Base-by-base conservation (phyloP, 92 coral and sea anemone species). In the Phymanthus crucifer region DNA sequence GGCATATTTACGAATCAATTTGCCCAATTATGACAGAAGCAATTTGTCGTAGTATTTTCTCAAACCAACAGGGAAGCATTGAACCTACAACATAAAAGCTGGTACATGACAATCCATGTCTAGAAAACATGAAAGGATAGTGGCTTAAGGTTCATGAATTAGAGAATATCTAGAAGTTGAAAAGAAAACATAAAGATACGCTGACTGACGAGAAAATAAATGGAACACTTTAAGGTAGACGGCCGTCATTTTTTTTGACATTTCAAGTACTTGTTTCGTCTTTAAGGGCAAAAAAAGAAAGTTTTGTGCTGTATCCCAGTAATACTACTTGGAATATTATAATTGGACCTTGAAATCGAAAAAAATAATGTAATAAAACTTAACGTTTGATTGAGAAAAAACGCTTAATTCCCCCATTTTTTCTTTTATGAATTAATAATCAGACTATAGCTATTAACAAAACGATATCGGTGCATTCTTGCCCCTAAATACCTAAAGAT, bases 21-120 rank as follows among this genome's bases (percentile, higher is more conserved):
- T 74, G 36, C 43, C 36, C 48, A 74, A 50, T 74, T 18, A 14
- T 77, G 81, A 77, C 81, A 77, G n/a, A n/a, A n/a, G 46, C 58
- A 77, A 77, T 77, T 77, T 77, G 81, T 77, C 81, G 56, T 64
- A 65, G 50, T 77, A 65, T 77, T 31, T 61, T 33, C 47, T 33
- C 24, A 76, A 9, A 34, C 71, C 38, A 74, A 74, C 27, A 47
- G 26, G 58, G 38, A 58, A 24, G 34, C 68, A 19, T 2, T 26
- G 68, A 27, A 27, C 2, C 65, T n/a, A 74, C 40, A 58, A 34
- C 19, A n/a, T 58, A 77, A 72, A 71, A 37, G 57, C 29, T 77
- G 71, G 32, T 27, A 11, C 19, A 29, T 45, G 64, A 54, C 64
- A 54, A n/a, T n/a, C n/a, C n/a, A n/a, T n/a, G n/a, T n/a, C n/a